phyloP scores from a whole-genome alignment of 2,888 invertebrate genomes.

The Nycteola revayana region DNA sequence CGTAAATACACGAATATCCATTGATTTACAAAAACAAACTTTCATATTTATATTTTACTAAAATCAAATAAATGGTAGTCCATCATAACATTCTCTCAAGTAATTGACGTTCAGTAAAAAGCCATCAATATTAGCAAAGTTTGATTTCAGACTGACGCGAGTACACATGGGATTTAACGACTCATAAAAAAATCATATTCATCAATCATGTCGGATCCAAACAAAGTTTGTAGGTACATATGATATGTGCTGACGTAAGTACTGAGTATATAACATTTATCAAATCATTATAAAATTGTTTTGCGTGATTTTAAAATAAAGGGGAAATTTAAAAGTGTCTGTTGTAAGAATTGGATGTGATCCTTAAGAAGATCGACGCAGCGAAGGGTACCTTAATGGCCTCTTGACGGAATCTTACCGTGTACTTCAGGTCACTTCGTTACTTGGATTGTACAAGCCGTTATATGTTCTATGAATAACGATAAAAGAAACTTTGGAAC shows the following conservation, averaged over 20 bases:
- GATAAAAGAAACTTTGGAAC: constrained; percentile 47
- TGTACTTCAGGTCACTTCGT: constrained; percentile 78
- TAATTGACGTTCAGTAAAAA: constrained; percentile 17
- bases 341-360: constrained; percentile 64
- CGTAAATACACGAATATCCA: no score
- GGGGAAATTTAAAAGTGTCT: constrained; percentile 46
- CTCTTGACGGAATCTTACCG: constrained; percentile 69
- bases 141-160: constrained; percentile 23
- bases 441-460: constrained; percentile 70
- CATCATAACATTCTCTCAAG: no score
- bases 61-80: no score
- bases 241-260: constrained; percentile 33
- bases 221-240: constrained; percentile 29
- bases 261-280: constrained; percentile 30
- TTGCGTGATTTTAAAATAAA: constrained; percentile 39
- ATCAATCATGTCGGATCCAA: constrained; percentile 36
- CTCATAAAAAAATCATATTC: constrained; percentile 40
- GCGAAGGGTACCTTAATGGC: constrained; percentile 74
- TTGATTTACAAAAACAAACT: no score
- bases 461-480: constrained; percentile 69
- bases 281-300: constrained; percentile 33
- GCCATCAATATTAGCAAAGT: constrained; percentile 32
- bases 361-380: constrained; percentile 74
- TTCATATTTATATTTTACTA: no score
- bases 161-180: constrained; percentile 35